Evolutionary conservation across 2,888 invertebrate species (phyloP).

Genomic region (Tinea pellionella): DNA sequence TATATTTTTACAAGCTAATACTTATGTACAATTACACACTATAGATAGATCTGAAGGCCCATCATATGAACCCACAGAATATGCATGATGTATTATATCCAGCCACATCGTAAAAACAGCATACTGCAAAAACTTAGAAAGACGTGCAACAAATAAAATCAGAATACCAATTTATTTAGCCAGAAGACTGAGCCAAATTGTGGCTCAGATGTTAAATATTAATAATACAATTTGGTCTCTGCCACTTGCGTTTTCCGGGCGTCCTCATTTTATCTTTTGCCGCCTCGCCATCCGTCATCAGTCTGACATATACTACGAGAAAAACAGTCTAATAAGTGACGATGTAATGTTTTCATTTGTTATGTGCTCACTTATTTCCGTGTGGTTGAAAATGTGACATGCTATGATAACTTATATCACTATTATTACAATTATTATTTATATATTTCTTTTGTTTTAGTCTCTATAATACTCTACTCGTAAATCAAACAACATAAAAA

Average conservation of each 20-base stretch:
- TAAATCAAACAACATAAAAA: too few relatives aligned
- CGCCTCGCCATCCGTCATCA: constrained; percentile 32
- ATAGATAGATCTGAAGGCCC: too few relatives aligned
- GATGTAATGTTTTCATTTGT: constrained; percentile 10
- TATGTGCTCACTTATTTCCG: not conserved
- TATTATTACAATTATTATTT: too few relatives aligned
- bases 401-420: not conserved
- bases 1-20: too few relatives aligned
- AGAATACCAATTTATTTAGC: constrained; percentile 10
- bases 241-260: constrained; percentile 18
- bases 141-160: constrained; percentile 7
- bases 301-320: constrained; percentile 23
- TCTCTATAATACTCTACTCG: too few relatives aligned
- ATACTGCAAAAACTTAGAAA: not conserved
- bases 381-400: not conserved
- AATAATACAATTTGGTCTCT: constrained; percentile 30
- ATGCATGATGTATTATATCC: too few relatives aligned
- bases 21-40: too few relatives aligned
- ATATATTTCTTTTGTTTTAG: too few relatives aligned
- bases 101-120: too few relatives aligned
- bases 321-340: constrained; percentile 19
- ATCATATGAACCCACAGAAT: too few relatives aligned
- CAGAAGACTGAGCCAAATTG: constrained; percentile 1
- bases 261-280: constrained; percentile 25
- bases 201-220: constrained; percentile 38